Base-by-base conservation (phyloP, 2,888 invertebrate genomes). In the Epinotia bilunana region DNA sequence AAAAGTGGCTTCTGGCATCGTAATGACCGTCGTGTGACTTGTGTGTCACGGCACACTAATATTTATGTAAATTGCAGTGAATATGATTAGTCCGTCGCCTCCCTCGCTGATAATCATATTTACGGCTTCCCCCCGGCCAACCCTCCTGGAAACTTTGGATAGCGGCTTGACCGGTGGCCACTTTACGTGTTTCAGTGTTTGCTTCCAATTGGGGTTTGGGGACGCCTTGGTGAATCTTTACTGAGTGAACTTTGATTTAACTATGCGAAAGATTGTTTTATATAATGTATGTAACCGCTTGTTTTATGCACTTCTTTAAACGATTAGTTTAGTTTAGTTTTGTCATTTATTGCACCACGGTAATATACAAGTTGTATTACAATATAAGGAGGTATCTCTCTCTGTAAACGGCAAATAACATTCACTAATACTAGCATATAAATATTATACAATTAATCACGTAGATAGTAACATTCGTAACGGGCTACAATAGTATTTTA, bases 21-120 rank as follows among this genome's bases (percentile, higher is more conserved):
- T 86, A 86, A 87, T 86, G 86, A 87, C 86, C 83, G 82, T 53
- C 73, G 77, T 67, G 81, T 79, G 84, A 84, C 85, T 87, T 90
- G 90, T 91, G 90, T 91, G 91, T 90, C 93, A 93, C 92, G 93
- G 90, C 90, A 91, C 91, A 91, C 88, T 93, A 90, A 94, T 94
- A 93, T 93, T 94, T 93, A 94, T 94, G 93, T 93, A 94, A 94
- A 94, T 93, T 93, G 92, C 90, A 87, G 87, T 93, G 93, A 93
- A 94, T 94, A 94, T 94, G 93, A 93, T 94, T 93, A 93, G 91
- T 91, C 91, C 88, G 91, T 87, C 91, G 91, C 93, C 93, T 93
- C 92, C 93, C 92, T 88, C 84, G 82, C 88, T 92, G 94, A 93
- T 94, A 93, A 94, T 93, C 93, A 93, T 93, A 94, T 93, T 93